These are phyloP conservation scores for Nephrotoma flavescens DNA, from an alignment of 2,888 invertebrate species.

Conservation along the genomic window DNA sequence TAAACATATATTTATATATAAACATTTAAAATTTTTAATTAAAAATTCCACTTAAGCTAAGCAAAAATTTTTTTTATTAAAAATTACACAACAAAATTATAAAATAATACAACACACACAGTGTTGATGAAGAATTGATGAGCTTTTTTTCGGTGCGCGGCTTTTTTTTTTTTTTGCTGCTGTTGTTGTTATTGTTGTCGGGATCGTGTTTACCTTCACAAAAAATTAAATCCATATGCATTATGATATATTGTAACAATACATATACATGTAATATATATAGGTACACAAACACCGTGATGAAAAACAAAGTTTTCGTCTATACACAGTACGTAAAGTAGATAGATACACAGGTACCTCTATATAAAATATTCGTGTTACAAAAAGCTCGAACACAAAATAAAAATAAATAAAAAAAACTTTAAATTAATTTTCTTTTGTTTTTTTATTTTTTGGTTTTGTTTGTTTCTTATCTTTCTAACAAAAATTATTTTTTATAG, in stretches of 20 bases:
- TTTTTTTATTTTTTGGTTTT: background rate
- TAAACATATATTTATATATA: background rate
- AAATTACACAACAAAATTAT: background rate
- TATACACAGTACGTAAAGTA: too few relatives aligned
- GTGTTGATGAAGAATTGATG: background rate
- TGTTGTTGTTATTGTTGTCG: background rate
- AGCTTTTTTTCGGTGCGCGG: background rate
- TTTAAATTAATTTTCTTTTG: background rate
- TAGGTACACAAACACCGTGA: background rate
- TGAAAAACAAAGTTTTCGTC: background rate
- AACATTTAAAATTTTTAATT: background rate
- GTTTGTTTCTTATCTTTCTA: background rate
- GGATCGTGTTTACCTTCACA: background rate
- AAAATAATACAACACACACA: background rate
- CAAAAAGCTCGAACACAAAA: background rate
- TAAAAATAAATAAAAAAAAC: background rate
- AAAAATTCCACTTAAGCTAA: background rate
- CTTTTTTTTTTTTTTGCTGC: background rate
- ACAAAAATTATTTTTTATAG: background rate
- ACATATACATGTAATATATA: background rate
- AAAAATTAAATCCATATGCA: background rate
- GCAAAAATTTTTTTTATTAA: background rate
- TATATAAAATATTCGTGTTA: too few relatives aligned
- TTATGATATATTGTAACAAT: background rate
- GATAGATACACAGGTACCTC: too few relatives aligned